These are phyloP conservation scores for Sitta europaea DNA, from an alignment of 2,113 vertebrate species.

Conservation along the genomic window DNA sequence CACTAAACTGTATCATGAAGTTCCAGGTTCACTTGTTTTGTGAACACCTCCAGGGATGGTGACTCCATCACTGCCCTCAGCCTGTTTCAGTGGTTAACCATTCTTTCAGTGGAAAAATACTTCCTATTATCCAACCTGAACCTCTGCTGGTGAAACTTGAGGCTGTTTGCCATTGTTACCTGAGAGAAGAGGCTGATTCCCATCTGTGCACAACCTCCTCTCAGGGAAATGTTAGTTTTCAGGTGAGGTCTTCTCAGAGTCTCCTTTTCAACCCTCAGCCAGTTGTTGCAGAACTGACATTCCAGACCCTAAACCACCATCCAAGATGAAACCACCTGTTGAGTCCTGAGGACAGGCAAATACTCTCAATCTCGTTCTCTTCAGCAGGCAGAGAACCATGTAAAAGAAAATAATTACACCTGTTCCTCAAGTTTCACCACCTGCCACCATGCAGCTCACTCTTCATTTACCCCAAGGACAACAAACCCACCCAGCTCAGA, in stretches of 20 bases:
- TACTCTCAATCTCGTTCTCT: background rate
- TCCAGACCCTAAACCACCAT: background rate
- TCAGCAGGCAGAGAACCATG: background rate
- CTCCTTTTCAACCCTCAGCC: background rate
- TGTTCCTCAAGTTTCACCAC: background rate
- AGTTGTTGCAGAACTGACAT: background rate
- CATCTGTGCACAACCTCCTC: background rate
- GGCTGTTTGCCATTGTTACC: background rate
- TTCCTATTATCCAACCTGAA: background rate
- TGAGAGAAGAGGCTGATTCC: background rate
- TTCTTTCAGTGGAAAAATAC: background rate
- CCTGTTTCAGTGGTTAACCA: background rate
- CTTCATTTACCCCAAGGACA: background rate
- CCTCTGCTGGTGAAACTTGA: background rate
- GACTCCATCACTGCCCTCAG: background rate
- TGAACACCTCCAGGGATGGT: background rate
- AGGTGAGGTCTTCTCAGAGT: background rate
- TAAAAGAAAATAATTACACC: background rate
- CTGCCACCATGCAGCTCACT: background rate
- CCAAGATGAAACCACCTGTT: background rate
- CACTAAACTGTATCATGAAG: fast-evolving
- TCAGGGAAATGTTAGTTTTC: background rate
- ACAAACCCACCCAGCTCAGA: background rate
- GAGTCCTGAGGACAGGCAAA: background rate
- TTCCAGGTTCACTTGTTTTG: background rate